phyloP scores from a whole-genome alignment of 2,888 invertebrate species.

The Rhorus exstirpatorius region DNA sequence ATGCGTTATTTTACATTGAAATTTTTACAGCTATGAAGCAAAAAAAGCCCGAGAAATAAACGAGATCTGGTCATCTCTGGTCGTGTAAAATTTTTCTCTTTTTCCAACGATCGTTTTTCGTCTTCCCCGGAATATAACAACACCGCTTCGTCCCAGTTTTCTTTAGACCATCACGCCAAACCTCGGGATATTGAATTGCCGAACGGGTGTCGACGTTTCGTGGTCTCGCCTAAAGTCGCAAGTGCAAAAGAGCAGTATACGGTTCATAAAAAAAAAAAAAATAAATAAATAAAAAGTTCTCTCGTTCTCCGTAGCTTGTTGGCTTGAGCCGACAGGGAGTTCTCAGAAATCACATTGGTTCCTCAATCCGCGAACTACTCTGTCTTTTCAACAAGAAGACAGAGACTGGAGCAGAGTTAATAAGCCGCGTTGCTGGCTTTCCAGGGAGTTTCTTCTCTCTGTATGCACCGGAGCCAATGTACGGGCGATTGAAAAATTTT shows the following conservation, averaged over 20 bases:
- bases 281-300: constrained; percentile 8
- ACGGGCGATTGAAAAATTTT: constrained; percentile 37
- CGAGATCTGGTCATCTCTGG: not conserved
- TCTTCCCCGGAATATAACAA: constrained; percentile 3
- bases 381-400: no score
- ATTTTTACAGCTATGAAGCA: no score
- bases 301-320: not conserved
- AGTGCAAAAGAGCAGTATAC: constrained; percentile 5
- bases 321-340: constrained; percentile 30
- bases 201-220: constrained; percentile 36
- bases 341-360: constrained; percentile 60
- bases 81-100: not conserved
- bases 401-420: constrained; percentile 57
- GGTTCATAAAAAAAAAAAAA: not conserved
- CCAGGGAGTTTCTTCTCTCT: constrained; percentile 49
- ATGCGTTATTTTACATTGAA: no score
- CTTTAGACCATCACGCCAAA: not conserved
- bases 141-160: not conserved
- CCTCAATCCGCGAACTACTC: constrained; percentile 35
- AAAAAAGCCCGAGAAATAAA: not conserved
- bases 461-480: constrained; percentile 13
- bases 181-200: constrained; percentile 44
- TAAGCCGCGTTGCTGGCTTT: constrained; percentile 57
- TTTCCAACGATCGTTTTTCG: constrained; percentile 6
- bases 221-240: constrained; percentile 22